A percentile compares a stretch with the other conserved stretches of the same genome.
Conservation (phyloP, 1,140 invertebrate genomes). For the Phymorhynchus buccinoides region DNA sequence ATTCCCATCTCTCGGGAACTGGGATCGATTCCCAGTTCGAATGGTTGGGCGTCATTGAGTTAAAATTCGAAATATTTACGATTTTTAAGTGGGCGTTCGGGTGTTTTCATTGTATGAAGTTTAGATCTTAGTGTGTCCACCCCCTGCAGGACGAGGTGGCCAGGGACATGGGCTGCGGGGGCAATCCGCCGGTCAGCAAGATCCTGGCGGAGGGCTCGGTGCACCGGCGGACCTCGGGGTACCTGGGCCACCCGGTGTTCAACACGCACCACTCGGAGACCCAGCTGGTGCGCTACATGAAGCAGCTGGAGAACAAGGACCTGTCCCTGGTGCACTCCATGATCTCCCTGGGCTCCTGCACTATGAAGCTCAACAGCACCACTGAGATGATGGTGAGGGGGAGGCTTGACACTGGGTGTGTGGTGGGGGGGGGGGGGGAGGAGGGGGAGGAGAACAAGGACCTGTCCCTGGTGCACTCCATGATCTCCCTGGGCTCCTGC, state of each 20-base stretch:
- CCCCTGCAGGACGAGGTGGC: constrained; percentile 36
- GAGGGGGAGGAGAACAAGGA: background rate
- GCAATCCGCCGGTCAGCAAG: constrained; percentile 5
- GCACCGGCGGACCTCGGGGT: constrained; percentile 81
- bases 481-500: constrained; percentile 99
- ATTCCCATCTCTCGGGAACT: too few relatives aligned
- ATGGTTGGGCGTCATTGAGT: too few relatives aligned
- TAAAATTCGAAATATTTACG: too few relatives aligned
- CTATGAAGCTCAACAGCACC: constrained; percentile 99
- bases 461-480: constrained; percentile 94
- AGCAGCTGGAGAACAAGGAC: constrained; percentile 97
- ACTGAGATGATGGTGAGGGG: constrained; percentile 92
- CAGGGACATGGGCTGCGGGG: constrained; percentile 20
- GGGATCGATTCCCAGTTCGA: too few relatives aligned
- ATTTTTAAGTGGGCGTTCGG: too few relatives aligned
- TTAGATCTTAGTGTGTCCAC: too few relatives aligned
- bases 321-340: constrained; percentile 98
- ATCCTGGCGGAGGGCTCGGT: constrained; percentile 24
- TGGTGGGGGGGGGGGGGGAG: too few relatives aligned
- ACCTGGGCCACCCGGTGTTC: constrained; percentile 95
- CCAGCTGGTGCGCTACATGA: constrained; percentile 97
- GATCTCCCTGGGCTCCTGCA: constrained; percentile 99
- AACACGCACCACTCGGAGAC: constrained; percentile 92
- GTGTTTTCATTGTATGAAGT: too few relatives aligned
- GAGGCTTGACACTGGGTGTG: too few relatives aligned